These are phyloP conservation scores for Drosophila histrio DNA, from an alignment of 2,888 invertebrate genomes.

Conservation along the genomic window DNA sequence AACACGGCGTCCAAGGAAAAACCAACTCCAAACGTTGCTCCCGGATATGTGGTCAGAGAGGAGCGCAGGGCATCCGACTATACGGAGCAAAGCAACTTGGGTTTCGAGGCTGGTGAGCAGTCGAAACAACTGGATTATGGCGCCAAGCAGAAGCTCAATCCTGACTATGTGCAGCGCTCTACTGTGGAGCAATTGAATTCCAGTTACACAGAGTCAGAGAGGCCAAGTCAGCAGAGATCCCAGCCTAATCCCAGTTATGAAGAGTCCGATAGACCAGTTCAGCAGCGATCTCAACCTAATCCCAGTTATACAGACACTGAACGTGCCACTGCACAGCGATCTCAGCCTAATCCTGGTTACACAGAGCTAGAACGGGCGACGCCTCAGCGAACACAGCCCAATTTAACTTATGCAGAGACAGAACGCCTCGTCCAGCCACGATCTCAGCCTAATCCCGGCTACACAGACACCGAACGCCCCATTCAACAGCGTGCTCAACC, in stretches of 20 bases:
- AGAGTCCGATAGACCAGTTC: neutral
- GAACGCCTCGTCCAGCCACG: conserved; percentile 32
- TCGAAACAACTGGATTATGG: neutral
- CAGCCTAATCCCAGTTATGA: neutral
- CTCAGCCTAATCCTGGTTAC: conserved; percentile 1
- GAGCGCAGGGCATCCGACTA: conserved; percentile 6
- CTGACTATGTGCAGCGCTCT: conserved; percentile 13
- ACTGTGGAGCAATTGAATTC: conserved; percentile 18
- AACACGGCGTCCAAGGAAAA: conserved; percentile 17
- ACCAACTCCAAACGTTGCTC: neutral
- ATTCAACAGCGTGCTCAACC: conserved; percentile 18
- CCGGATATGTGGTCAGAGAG: conserved; percentile 8
- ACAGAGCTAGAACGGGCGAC: neutral
- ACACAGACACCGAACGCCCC: neutral
- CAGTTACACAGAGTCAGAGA: neutral
- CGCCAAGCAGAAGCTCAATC: neutral
- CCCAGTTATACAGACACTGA: neutral
- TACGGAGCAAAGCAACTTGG: neutral
- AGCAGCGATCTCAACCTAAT: neutral
- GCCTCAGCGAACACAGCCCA: conserved; percentile 18
- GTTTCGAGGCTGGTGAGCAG: conserved; percentile 11
- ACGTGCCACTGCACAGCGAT: neutral
- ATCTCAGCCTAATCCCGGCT: conserved; percentile 9
- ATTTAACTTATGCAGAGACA: neutral
- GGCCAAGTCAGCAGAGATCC: neutral